These are phyloP conservation scores for Philereme transversata DNA, from an alignment of 2,888 invertebrate genomes.

Conservation along the genomic window DNA sequence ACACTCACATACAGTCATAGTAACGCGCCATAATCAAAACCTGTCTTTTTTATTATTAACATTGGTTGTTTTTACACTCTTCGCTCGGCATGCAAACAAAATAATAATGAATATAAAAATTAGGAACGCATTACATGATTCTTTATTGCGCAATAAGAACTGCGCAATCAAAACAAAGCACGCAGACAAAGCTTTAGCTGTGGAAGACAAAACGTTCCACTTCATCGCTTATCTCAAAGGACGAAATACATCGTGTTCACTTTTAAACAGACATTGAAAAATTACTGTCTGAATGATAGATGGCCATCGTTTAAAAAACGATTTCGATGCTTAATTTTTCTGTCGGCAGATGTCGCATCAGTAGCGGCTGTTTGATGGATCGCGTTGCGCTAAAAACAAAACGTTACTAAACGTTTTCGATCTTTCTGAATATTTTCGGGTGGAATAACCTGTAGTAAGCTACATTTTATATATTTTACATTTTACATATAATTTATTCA, in stretches of 20 bases:
- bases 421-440: not conserved
- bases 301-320: slow-evolving; percentile 73
- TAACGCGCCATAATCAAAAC: too few relatives aligned
- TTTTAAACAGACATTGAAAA: slow-evolving; percentile 67
- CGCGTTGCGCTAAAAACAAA: slow-evolving; percentile 45
- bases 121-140: too few relatives aligned
- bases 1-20: too few relatives aligned
- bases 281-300: slow-evolving; percentile 73
- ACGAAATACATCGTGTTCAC: slow-evolving; percentile 33
- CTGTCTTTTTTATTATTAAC: too few relatives aligned
- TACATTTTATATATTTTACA: too few relatives aligned
- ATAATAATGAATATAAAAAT: too few relatives aligned
- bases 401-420: slow-evolving; percentile 27
- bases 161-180: not conserved
- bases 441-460: too few relatives aligned
- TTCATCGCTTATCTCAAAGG: slow-evolving; percentile 18
- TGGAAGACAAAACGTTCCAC: slow-evolving; percentile 3
- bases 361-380: slow-evolving; percentile 63
- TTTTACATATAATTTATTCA: too few relatives aligned
- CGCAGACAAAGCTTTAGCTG: not conserved
- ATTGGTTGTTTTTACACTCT: too few relatives aligned
- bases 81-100: too few relatives aligned
- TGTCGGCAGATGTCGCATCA: slow-evolving; percentile 67
- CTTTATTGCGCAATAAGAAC: too few relatives aligned
- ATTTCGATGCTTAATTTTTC: slow-evolving; percentile 74